Percentiles rank a stretch among this genome's conserved stretches.
phyloP scores from a whole-genome alignment of 2,797 vertebrate genomes.

The Xenops minutus region DNA sequence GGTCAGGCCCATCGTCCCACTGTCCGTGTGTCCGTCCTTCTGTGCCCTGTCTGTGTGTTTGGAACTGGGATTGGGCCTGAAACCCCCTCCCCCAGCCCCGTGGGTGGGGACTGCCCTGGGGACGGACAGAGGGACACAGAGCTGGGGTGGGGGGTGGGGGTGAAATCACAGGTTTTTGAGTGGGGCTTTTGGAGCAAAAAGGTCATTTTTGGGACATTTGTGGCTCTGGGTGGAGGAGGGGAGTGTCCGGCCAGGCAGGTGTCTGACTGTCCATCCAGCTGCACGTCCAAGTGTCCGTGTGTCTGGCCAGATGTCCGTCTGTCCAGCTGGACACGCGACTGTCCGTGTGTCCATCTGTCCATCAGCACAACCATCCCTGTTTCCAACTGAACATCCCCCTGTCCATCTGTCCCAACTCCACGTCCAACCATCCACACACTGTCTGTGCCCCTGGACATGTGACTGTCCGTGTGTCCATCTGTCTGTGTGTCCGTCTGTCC shows the following conservation, averaged over 20 bases:
- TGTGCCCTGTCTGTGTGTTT: too few species aligned
- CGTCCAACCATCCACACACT: neutral
- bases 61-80: too few species aligned
- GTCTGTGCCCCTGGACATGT: neutral
- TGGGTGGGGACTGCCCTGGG: too few species aligned
- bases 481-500: neutral
- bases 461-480: too few species aligned
- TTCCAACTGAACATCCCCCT: neutral
- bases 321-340: neutral
- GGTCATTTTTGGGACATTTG: neutral
- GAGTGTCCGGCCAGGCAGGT: fast-evolving
- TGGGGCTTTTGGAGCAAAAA: neutral
- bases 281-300: neutral
- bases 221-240: fast-evolving
- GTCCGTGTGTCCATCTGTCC: too few species aligned
- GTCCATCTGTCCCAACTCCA: neutral
- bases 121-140: too few species aligned
- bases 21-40: too few species aligned
- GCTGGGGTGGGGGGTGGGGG: too few species aligned
- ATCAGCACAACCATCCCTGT: neutral
- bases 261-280: neutral
- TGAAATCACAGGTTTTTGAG: neutral
- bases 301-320: neutral
- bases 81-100: too few species aligned
- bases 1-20: too few species aligned